Conservation (phyloP, 1,140 invertebrate genomes). For the Batillaria attramentaria region DNA sequence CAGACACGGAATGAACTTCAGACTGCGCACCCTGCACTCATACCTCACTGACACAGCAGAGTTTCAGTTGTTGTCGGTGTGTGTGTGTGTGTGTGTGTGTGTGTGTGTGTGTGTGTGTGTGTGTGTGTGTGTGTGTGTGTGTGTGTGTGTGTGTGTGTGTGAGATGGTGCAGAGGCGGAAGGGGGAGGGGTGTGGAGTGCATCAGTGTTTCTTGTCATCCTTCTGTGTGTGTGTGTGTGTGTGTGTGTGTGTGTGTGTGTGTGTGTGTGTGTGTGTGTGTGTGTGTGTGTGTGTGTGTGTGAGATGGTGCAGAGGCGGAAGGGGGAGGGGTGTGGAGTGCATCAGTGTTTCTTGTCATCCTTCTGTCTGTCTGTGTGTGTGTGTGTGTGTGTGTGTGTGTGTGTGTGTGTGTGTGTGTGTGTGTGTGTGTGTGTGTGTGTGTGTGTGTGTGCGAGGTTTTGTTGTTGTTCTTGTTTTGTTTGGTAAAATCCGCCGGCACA, state of each 20-base stretch:
- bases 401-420: slow-evolving; percentile 4
- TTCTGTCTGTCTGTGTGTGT: neutral
- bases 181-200: too few relatives aligned
- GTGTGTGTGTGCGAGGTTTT: too few relatives aligned
- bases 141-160: neutral
- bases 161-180: too few relatives aligned
- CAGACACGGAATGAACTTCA: neutral
- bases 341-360: neutral
- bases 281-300: neutral
- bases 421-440: neutral
- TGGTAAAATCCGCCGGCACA: too few relatives aligned
- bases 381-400: slow-evolving; percentile 14
- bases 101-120: neutral
- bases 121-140: neutral
- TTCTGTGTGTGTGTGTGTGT: neutral
- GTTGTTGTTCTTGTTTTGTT: too few relatives aligned
- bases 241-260: neutral
- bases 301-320: neutral
- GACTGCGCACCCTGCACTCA: neutral
- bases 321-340: neutral
- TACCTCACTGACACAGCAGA: neutral
- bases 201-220: too few relatives aligned
- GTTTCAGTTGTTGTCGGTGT: neutral
- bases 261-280: neutral
- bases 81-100: neutral